A percentile compares a stretch with the other conserved stretches of the same genome.
phyloP scores from a whole-genome alignment of 2,888 invertebrate genomes.

The Bombylius major region DNA sequence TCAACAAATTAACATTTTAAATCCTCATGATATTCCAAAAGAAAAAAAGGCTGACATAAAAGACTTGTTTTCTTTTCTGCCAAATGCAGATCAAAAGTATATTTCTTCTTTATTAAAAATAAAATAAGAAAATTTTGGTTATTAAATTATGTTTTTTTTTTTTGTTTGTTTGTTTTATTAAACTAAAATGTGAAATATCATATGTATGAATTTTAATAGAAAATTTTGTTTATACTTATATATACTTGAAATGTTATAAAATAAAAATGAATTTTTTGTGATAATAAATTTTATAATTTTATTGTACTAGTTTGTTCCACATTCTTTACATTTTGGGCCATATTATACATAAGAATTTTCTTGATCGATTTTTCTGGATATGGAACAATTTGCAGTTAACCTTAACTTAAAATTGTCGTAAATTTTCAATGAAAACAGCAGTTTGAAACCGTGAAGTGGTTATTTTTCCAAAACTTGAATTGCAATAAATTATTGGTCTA shows the following conservation, averaged over 20 bases:
- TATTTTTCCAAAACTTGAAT: neutral
- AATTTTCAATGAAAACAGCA: neutral
- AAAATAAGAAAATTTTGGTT: neutral
- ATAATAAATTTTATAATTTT: neutral
- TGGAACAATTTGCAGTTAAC: neutral
- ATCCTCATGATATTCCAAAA: neutral
- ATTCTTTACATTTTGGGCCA: neutral
- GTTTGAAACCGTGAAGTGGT: neutral
- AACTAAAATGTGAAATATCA: too few species aligned
- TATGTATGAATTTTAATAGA: neutral
- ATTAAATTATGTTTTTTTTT: neutral
- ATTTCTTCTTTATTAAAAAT: neutral
- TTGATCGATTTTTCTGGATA: neutral
- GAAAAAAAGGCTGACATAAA: neutral
- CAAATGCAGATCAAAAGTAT: neutral
- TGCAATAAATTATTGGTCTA: too few species aligned
- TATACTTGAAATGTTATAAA: neutral
- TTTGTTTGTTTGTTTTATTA: too few species aligned
- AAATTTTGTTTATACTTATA: neutral
- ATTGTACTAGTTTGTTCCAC: neutral
- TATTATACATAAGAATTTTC: neutral
- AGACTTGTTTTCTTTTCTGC: too few species aligned
- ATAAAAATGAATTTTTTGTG: neutral
- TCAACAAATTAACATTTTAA: neutral
- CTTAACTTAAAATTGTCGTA: neutral